phyloP scores from a whole-genome alignment of 2,888 invertebrate species.

The Cheiracanthium punctorium region DNA sequence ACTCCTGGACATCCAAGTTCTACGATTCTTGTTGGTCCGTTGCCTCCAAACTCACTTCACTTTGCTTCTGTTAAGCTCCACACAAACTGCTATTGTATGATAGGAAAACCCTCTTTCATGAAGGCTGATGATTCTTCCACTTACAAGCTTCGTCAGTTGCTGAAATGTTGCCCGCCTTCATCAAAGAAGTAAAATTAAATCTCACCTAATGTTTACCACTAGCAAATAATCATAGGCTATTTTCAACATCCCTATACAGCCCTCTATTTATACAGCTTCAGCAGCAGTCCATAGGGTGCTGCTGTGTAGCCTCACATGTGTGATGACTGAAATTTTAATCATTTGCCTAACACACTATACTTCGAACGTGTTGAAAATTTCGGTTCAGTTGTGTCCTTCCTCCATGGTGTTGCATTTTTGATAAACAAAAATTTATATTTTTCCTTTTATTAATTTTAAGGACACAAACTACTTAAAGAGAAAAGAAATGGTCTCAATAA shows the following conservation, averaged over 20 bases:
- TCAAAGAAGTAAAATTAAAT: not conserved
- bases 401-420: not conserved
- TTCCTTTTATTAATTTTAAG: too few species aligned
- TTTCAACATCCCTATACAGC: too few species aligned
- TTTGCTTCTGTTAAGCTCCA: not conserved
- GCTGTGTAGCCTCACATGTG: not conserved
- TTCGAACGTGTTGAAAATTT: not conserved
- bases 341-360: not conserved
- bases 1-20: too few species aligned
- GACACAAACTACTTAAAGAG: too few species aligned
- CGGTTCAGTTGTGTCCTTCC: not conserved
- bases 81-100: not conserved
- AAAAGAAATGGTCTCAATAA: too few species aligned
- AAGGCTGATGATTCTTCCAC: not conserved
- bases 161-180: not conserved
- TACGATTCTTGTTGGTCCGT: too few species aligned
- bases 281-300: too few species aligned
- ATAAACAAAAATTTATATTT: not conserved
- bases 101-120: not conserved
- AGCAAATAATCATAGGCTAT: too few species aligned
- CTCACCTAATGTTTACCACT: not conserved
- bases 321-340: not conserved
- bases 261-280: too few species aligned
- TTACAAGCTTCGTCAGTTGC: not conserved
- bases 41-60: too few species aligned